These are phyloP conservation scores for Aurelia sp. DNA, from an alignment of 30 jellyfish, hydroid and myxozoan genomes.

Conservation along the genomic window DNA sequence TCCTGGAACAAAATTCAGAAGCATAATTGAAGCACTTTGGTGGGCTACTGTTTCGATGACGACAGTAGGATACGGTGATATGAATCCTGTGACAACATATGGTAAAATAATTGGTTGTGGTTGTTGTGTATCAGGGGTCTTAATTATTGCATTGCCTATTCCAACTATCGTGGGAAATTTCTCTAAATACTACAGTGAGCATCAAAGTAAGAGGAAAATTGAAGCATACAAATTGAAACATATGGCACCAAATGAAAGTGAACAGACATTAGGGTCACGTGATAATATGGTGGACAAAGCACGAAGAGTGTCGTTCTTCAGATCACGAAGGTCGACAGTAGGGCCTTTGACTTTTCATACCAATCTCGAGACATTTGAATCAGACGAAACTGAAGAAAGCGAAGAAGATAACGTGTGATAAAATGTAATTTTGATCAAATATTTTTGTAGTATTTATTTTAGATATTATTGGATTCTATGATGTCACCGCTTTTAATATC, in stretches of 20 bases:
- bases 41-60: conserved; percentile 96
- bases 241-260: no score
- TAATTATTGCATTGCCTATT: conserved; percentile 91
- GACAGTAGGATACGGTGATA: conserved; percentile 98
- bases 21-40: conserved; percentile 92
- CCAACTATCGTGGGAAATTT: conserved; percentile 95
- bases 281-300: conserved; percentile 8
- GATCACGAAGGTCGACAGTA: conserved; percentile 27
- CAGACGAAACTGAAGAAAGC: no score
- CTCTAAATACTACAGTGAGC: conserved; percentile 84
- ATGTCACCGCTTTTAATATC: no score
- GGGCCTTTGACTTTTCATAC: conserved; percentile 4
- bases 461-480: no score
- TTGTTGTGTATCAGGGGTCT: conserved; percentile 92
- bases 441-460: no score
- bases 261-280: no score
- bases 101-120: conserved; percentile 82
- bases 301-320: conserved; percentile 16
- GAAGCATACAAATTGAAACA: conserved; percentile 4
- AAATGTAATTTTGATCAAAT: no score
- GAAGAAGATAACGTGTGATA: no score
- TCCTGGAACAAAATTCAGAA: conserved; percentile 71
- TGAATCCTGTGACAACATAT: conserved; percentile 73
- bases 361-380: no score
- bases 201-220: conserved; percentile 61